Evolutionary conservation across 2,888 invertebrate species (phyloP).

Genomic region (Meta bourneti): DNA sequence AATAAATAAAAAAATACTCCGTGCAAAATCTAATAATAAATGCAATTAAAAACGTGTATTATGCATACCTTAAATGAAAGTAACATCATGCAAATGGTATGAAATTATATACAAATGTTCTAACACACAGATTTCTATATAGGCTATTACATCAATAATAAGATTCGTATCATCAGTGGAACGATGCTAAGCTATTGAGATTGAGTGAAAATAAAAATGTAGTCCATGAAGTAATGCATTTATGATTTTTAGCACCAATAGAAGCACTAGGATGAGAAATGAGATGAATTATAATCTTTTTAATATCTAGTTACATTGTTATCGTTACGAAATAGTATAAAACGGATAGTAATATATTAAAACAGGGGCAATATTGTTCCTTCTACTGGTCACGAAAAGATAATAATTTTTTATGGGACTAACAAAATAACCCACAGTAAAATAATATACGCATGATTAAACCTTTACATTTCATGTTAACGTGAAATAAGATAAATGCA

Average conservation of each 20-base stretch:
- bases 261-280: conserved; percentile 33
- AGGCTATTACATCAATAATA: conserved; percentile 49
- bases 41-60: not conserved
- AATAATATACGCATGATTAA: too few relatives aligned
- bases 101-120: conserved; percentile 54
- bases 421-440: too few relatives aligned
- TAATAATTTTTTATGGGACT: too few relatives aligned
- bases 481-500: too few relatives aligned
- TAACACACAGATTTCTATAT: conserved; percentile 11
- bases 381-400: not conserved
- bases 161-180: conserved; percentile 21
- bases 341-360: not conserved
- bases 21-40: conserved; percentile 1
- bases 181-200: conserved; percentile 25
- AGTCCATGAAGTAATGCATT: conserved; percentile 5
- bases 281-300: not conserved
- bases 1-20: conserved; percentile 7
- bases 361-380: not conserved
- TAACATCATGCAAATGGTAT: conserved; percentile 2
- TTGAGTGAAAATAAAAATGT: conserved; percentile 18
- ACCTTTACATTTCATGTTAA: too few relatives aligned
- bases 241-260: conserved; percentile 54
- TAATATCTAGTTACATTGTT: not conserved
- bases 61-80: not conserved
- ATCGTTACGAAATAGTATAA: not conserved